phyloP scores from a whole-genome alignment of 2,113 vertebrate genomes.

The Pseudorasbora parva region DNA sequence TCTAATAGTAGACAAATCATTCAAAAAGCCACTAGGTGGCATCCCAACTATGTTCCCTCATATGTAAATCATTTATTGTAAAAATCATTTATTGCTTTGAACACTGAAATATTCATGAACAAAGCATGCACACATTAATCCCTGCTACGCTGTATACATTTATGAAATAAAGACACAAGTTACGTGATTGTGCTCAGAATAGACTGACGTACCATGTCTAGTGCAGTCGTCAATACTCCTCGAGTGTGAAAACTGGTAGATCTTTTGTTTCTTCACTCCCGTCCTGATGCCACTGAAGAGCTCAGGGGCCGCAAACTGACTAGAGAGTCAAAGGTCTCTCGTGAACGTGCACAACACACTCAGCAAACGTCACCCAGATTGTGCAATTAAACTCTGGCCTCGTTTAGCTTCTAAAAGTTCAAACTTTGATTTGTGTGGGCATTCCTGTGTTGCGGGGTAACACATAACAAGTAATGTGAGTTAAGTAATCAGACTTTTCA shows the following conservation, averaged over 20 bases:
- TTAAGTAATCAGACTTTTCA: too few relatives aligned
- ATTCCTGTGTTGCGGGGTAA: too few relatives aligned
- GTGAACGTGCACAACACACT: neutral
- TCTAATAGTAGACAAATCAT: neutral
- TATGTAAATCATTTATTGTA: neutral
- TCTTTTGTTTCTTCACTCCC: neutral
- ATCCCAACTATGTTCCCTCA: neutral
- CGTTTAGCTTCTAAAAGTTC: neutral
- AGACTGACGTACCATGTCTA: neutral
- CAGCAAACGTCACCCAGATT: conserved; percentile 51
- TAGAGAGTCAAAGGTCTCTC: conserved; percentile 60
- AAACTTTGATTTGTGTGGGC: neutral
- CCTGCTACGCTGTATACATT: neutral
- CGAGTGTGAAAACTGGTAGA: neutral
- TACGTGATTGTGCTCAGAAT: neutral
- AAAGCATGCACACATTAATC: neutral
- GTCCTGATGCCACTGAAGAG: neutral
- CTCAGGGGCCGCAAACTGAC: neutral
- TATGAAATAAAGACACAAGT: neutral
- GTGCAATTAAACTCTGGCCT: conserved; percentile 50
- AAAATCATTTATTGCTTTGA: neutral
- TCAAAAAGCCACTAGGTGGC: conserved; percentile 45
- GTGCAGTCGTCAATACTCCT: neutral
- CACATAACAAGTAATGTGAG: too few relatives aligned
- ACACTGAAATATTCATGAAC: neutral